These are phyloP conservation scores for Pimephales promelas DNA, from an alignment of 2,113 vertebrate species.

Conservation along the genomic window DNA sequence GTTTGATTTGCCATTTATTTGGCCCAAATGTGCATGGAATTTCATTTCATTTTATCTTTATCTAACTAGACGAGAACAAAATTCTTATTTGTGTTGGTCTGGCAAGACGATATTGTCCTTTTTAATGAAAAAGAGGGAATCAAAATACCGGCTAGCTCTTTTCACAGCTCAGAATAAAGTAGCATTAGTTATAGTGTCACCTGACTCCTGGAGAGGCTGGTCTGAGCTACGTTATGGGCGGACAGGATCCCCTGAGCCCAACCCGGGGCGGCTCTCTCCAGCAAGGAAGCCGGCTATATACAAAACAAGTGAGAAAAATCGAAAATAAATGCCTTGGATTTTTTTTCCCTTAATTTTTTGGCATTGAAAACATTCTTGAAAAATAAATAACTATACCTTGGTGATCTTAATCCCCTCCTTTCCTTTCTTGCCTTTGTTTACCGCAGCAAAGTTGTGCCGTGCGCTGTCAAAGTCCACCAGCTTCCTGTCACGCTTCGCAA, in stretches of 20 bases:
- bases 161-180: neutral
- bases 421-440: slow-evolving; percentile 91
- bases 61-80: neutral
- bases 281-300: slow-evolving; percentile 89
- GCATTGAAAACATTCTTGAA: neutral
- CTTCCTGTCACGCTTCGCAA: slow-evolving; percentile 95
- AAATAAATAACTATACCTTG: slow-evolving; percentile 78
- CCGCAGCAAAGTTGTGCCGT: slow-evolving; percentile 90
- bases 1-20: neutral
- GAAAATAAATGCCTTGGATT: neutral
- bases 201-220: slow-evolving; percentile 98
- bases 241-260: slow-evolving; percentile 99
- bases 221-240: slow-evolving; percentile 97
- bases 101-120: neutral
- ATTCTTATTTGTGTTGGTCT: neutral
- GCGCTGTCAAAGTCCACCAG: slow-evolving; percentile 97
- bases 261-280: slow-evolving; percentile 96
- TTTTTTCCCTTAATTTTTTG: no score
- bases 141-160: neutral
- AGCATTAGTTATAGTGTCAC: slow-evolving; percentile 70
- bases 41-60: neutral
- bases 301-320: slow-evolving; percentile 46
- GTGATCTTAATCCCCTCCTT: slow-evolving; percentile 94
- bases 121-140: neutral
- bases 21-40: neutral